phyloP scores from a whole-genome alignment of 2,797 vertebrate genomes.

The Zalophus californianus region DNA sequence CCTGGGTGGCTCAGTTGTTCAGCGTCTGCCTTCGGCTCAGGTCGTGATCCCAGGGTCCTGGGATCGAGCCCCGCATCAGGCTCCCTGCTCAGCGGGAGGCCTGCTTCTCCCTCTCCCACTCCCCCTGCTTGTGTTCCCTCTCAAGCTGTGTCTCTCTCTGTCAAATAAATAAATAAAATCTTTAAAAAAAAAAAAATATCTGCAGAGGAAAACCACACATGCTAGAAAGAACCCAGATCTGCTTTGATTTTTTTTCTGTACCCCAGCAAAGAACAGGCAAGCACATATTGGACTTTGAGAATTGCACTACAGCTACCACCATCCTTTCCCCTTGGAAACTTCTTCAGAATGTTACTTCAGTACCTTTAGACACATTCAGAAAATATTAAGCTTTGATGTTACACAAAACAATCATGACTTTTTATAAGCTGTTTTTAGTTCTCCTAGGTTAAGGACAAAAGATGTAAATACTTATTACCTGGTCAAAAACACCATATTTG shows the following conservation, averaged over 20 bases:
- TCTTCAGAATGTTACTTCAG: not conserved
- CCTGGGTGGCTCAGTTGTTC: no score
- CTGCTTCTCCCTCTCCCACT: no score
- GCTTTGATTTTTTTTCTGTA: not conserved
- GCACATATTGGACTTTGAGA: not conserved
- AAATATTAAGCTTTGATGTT: not conserved
- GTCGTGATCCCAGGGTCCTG: no score
- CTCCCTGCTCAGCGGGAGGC: no score
- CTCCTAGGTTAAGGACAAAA: not conserved
- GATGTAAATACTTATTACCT: not conserved
- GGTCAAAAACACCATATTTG: not conserved
- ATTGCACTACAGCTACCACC: fast-evolving
- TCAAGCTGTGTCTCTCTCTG: no score
- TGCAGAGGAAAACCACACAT: not conserved
- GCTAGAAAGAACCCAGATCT: not conserved
- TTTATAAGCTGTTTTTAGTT: slow-evolving; percentile 18
- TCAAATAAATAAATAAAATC: no score
- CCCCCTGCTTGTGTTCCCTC: no score
- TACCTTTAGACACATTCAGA: not conserved
- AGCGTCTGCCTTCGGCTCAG: no score
- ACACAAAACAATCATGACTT: not conserved
- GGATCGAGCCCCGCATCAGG: no score
- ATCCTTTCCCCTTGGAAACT: not conserved
- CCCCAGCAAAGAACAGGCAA: not conserved
- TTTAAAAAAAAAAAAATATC: no score